Base-by-base conservation (phyloP, 1,140 invertebrate species). In the Hormaphis cornu region DNA sequence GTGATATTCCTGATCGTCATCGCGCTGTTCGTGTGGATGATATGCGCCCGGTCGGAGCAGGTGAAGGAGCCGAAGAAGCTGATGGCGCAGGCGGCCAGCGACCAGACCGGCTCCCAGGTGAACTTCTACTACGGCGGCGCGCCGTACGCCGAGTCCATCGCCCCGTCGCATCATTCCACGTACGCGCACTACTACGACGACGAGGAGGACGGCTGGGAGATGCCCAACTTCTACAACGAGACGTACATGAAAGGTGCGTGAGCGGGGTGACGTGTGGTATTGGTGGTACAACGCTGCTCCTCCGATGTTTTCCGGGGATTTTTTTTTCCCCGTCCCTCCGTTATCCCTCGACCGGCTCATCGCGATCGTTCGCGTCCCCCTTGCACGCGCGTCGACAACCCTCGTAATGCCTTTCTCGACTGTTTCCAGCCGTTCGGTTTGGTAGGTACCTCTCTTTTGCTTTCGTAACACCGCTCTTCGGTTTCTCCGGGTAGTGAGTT, bases 201-300 rank as follows among this genome's bases (percentile, higher is more conserved):
- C 73, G 93, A 96, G 76, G 93, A 95, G 76, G 92, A 95, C 73
- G 93, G 92, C 14, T 95, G 93, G 92, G 93, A 95, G 76, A 95
- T 96, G 93, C 93, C 93, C 0, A 95, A 95, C 78, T 95, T 95
- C 78, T 96, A 96, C 78, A 95, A 95, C 79, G 93, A 96, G 81
- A 94, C 92, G 18, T 95, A 95, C 75, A 94, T 95, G 91, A 95
- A 95, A 83, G 84, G 84, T 85, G 76, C 74, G 72, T 72, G 71
- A 66, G n/a, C n/a, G n/a, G n/a, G n/a, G n/a, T n/a, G n/a, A n/a
- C n/a, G n/a, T n/a, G n/a, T n/a, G n/a, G n/a, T n/a, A n/a, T n/a
- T n/a, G n/a, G n/a, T n/a, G n/a, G n/a, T n/a, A n/a, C n/a, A n/a
- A n/a, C n/a, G n/a, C n/a, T n/a, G n/a, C n/a, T n/a, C n/a, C n/a